Base-by-base conservation (phyloP, 2,888 invertebrate genomes). In the Elaeidobius kamerunicus region DNA sequence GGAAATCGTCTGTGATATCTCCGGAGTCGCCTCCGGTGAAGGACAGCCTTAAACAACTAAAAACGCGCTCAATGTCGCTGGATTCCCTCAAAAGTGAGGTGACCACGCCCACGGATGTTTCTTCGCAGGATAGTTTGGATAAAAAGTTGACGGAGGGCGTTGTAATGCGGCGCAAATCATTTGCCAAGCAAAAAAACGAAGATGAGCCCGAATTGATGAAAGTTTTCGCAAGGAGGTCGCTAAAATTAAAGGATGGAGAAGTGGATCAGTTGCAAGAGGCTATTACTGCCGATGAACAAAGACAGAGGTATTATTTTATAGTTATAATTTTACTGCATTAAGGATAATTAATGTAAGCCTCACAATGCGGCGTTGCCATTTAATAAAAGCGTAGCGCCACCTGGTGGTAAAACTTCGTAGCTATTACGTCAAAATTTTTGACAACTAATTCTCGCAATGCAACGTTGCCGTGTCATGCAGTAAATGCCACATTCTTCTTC, bases 161-260 rank as follows among this genome's bases (percentile, higher is more conserved):
- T 2, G 73, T 82, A 2, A 75, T 80, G 53, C 73, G 84, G 9
- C 78, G 78, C 61, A 83, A 82, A 63, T 77, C 80, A 1, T 66
- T 78, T 2, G 70, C 76, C 0, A 70, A 75, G 1, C 50, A 74
- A 73, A 78, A 75, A 61, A 78, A 79, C 48, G 85, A 87, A 51
- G 83, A 85, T 27, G 86, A 87, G 67, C 88, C 88, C 0, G 88
- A 88, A 70, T 68, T 88, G 6, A 84, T 88, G 82, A 88, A 88
- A 72, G 89, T 89, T 0, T 89, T 89, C 67, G 88, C 88, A 0
- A 75, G 89, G 35, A 74, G 88, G 51, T 89, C 88, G n/a, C 73
- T 89, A 0, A 89, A 89, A 73, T 75, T 87, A n/a, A 86, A 86
- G 73, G 87, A 88, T 62, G 73, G 74, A 3, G 86, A 87, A 63